Percentiles rank a stretch among this genome's conserved stretches.
phyloP scores from a whole-genome alignment of 2,888 invertebrate genomes.

The Hydrotaea cyrtoneurina region DNA sequence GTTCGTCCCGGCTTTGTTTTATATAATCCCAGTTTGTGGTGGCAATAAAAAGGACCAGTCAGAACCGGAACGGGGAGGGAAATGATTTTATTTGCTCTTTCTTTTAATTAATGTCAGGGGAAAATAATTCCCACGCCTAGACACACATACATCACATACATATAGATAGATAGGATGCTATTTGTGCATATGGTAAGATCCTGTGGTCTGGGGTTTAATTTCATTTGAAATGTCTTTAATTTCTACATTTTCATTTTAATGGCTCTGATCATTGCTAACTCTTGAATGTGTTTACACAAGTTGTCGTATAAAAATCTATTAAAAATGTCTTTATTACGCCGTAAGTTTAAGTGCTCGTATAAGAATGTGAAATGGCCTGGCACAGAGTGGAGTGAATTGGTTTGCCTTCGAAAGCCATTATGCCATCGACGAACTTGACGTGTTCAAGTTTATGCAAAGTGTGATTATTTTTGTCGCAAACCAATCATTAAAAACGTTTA shows the following conservation, averaged over 20 bases:
- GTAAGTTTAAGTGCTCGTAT: too few species aligned
- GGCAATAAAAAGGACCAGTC: too few species aligned
- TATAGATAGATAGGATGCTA: neutral
- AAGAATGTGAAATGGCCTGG: too few species aligned
- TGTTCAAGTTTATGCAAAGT: conserved; percentile 1
- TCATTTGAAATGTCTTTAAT: neutral
- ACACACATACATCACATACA: neutral
- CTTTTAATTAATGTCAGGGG: conserved; percentile 2
- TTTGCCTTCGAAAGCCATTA: neutral
- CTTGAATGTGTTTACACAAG: neutral
- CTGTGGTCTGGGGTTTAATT: neutral
- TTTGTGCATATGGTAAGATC: neutral
- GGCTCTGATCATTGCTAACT: neutral
- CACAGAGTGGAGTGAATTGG: neutral
- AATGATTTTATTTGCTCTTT: neutral
- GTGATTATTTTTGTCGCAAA: conserved; percentile 1
- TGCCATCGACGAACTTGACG: neutral
- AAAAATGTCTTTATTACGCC: neutral
- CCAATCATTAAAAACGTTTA: neutral
- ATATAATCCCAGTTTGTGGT: too few species aligned
- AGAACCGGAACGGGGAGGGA: too few species aligned
- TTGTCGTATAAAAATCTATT: neutral
- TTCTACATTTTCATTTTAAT: neutral
- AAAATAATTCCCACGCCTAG: neutral
- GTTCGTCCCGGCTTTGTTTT: too few species aligned